These are phyloP conservation scores for Parthenolecanium corni DNA, from an alignment of 2,888 invertebrate genomes.

Conservation along the genomic window DNA sequence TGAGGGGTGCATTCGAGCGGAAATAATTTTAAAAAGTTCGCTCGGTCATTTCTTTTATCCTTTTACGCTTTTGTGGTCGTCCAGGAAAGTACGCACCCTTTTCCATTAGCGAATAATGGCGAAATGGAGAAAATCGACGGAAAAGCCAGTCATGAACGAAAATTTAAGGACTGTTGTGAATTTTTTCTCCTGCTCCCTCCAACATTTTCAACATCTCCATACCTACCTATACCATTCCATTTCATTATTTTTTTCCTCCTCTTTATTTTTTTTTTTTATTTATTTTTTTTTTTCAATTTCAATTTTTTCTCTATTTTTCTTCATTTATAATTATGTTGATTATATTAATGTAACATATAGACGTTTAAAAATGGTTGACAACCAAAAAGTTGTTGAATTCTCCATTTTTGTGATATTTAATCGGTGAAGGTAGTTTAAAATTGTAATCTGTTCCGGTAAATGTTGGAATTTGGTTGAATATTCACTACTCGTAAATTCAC, in stretches of 20 bases:
- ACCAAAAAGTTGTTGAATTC: no score
- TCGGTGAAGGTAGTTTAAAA: no score
- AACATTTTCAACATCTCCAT: no score
- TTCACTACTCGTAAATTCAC: no score
- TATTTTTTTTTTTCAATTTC: background rate
- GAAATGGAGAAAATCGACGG: background rate
- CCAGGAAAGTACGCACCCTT: background rate
- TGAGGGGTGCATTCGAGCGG: slow-evolving; percentile 41
- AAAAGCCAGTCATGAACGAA: background rate
- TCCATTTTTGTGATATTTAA: no score
- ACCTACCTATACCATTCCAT: no score
- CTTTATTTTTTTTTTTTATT: background rate
- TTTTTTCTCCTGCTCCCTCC: no score
- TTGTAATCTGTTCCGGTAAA: no score
- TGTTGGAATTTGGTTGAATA: no score
- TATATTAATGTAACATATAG: no score
- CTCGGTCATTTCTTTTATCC: slow-evolving; percentile 10
- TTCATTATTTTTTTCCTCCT: background rate
- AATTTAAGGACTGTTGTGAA: background rate
- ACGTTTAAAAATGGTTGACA: no score
- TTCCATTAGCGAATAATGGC: slow-evolving; percentile 11
- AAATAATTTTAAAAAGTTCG: slow-evolving; percentile 9
- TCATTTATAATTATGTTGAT: no score
- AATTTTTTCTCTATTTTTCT: background rate
- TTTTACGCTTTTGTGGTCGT: slow-evolving; percentile 16